phyloP scores from a whole-genome alignment of 2,888 invertebrate genomes.

The Calephelis perditalis region DNA sequence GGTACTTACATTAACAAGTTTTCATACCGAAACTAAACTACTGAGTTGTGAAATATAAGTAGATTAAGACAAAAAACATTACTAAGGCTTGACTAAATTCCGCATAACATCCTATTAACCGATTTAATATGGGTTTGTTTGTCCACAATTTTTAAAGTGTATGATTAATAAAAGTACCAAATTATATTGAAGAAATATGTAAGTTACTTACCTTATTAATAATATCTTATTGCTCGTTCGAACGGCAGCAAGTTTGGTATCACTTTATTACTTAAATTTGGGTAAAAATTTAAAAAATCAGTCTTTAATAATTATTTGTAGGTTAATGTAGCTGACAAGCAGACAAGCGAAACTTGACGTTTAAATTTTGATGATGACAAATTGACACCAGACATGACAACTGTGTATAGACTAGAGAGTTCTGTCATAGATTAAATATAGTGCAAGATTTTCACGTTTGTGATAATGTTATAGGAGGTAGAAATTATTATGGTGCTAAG shows the following conservation, averaged over 20 bases:
- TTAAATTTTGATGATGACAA: not conserved
- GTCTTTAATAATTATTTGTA: slow-evolving; percentile 22
- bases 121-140: no score
- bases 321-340: slow-evolving; percentile 14
- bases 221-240: not conserved
- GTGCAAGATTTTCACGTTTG: no score
- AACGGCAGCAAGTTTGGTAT: slow-evolving; percentile 5
- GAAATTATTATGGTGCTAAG: no score
- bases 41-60: not conserved
- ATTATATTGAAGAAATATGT: not conserved
- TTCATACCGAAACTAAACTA: no score
- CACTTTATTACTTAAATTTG: slow-evolving; percentile 23
- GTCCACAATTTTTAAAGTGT: no score
- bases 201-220: not conserved
- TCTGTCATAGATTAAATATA: no score
- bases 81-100: slow-evolving; percentile 1
- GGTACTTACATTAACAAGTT: no score
- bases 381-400: not conserved
- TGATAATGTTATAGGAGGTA: no score
- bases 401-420: no score
- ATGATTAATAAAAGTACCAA: no score
- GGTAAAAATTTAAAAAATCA: slow-evolving; percentile 30
- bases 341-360: slow-evolving; percentile 13
- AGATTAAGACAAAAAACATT: slow-evolving; percentile 15
- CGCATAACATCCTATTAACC: no score